Evolutionary conservation across 2,113 vertebrate species (phyloP).

Genomic region (Cyanoderma ruficeps): DNA sequence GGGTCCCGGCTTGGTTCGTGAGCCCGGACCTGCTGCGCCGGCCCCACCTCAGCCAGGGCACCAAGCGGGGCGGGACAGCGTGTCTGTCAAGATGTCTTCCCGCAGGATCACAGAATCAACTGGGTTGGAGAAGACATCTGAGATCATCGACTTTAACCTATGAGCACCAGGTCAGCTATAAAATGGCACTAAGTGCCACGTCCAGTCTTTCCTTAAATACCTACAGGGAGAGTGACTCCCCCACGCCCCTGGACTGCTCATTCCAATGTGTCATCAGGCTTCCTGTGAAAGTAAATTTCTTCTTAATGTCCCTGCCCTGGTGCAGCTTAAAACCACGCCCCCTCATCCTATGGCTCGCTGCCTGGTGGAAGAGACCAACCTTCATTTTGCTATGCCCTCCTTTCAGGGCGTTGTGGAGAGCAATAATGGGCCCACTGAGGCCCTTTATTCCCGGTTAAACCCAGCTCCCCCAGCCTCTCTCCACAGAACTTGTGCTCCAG

Average conservation of each 20-base stretch:
- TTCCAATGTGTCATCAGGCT: not conserved
- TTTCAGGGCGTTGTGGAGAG: not conserved
- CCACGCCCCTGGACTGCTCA: not conserved
- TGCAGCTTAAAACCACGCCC: no score
- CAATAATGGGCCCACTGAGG: not conserved
- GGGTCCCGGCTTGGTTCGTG: not conserved
- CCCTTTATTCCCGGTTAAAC: not conserved
- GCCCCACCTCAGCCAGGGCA: not conserved
- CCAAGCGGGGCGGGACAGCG: not conserved
- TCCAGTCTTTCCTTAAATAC: no score
- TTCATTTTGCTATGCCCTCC: not conserved
- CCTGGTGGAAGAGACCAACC: not conserved
- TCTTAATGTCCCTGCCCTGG: not conserved
- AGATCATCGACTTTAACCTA: not conserved
- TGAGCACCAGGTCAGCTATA: not conserved
- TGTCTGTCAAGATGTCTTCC: not conserved
- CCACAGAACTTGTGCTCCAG: not conserved
- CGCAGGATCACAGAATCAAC: rapidly evolving
- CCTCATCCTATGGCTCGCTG: not conserved
- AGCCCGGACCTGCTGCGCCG: not conserved
- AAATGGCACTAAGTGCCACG: not conserved
- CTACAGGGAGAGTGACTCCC: not conserved
- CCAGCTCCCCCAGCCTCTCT: not conserved
- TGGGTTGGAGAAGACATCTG: not conserved
- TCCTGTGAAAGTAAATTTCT: not conserved